phyloP scores from a whole-genome alignment of 2,888 invertebrate genomes.

The Heterodera filipjevi region DNA sequence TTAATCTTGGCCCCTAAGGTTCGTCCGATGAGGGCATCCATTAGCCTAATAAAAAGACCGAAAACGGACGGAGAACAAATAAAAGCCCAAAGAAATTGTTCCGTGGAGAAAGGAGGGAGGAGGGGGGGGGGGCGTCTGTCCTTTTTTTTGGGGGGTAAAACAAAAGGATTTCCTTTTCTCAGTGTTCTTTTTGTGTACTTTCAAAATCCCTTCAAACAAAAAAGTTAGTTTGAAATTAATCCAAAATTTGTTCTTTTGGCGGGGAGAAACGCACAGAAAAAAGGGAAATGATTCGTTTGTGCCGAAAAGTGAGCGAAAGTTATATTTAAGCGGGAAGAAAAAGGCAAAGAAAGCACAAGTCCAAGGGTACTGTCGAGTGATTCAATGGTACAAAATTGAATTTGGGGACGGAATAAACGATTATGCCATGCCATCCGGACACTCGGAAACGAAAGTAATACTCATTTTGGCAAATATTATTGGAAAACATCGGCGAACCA shows the following conservation, averaged over 20 bases:
- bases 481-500: neutral
- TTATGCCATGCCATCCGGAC: neutral
- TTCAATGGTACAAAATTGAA: neutral
- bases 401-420: neutral
- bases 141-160: neutral
- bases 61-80: constrained; percentile 13
- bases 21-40: neutral
- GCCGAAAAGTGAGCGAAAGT: neutral
- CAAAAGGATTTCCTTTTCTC: neutral
- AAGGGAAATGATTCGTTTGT: neutral
- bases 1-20: constrained; percentile 11
- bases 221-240: neutral
- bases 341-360: neutral
- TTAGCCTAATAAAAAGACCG: constrained; percentile 11
- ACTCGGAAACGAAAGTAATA: neutral
- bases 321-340: neutral
- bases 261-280: too few relatives aligned
- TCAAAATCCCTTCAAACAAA: neutral
- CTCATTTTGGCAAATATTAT: neutral
- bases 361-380: neutral
- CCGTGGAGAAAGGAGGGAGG: neutral
- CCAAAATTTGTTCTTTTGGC: neutral
- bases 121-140: neutral
- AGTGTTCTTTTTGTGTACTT: neutral
- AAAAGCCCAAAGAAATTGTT: constrained; percentile 1